Evolutionary conservation across 1,140 invertebrate species (phyloP).

Genomic region (Drosophila nigromelanica): DNA sequence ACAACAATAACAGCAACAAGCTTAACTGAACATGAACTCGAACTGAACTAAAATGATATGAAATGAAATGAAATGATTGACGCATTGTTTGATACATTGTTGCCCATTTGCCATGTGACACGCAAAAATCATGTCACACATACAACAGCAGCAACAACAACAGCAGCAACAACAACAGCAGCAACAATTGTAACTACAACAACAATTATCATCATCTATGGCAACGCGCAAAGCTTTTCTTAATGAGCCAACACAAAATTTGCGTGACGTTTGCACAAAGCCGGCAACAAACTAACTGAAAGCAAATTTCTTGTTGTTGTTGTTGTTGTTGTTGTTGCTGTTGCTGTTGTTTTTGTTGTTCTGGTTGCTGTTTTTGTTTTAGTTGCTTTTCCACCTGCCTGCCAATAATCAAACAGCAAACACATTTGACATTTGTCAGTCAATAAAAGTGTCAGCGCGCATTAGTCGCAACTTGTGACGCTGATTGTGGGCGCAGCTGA

Average conservation of each 20-base stretch:
- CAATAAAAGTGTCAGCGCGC: slow-evolving; percentile 69
- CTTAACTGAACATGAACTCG: slow-evolving; percentile 23
- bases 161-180: too few relatives aligned
- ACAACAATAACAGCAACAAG: too few relatives aligned
- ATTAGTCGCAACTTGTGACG: slow-evolving; percentile 32
- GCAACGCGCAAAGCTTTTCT: slow-evolving; percentile 50
- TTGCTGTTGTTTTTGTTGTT: slow-evolving; percentile 33
- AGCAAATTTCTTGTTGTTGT: slow-evolving; percentile 42
- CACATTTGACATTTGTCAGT: slow-evolving; percentile 60
- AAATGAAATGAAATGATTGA: slow-evolving; percentile 55
- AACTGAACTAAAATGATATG: slow-evolving; percentile 21
- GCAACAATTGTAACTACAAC: slow-evolving; percentile 19
- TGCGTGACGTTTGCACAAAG: slow-evolving; percentile 57
- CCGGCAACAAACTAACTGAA: slow-evolving; percentile 28
- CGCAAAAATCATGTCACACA: slow-evolving; percentile 72
- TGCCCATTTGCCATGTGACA: slow-evolving; percentile 66
- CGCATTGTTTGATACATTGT: slow-evolving; percentile 74
- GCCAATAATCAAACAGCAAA: slow-evolving; percentile 56
- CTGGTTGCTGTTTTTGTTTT: slow-evolving; percentile 33
- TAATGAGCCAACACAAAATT: slow-evolving; percentile 79
- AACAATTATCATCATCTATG: slow-evolving; percentile 58
- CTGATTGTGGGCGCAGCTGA: background rate
- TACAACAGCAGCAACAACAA: slow-evolving; percentile 24
- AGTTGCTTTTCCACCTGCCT: slow-evolving; percentile 19
- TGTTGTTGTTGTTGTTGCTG: slow-evolving; percentile 35